Conservation (phyloP, 2,113 vertebrate genomes). For the Pollachius pollachius region DNA sequence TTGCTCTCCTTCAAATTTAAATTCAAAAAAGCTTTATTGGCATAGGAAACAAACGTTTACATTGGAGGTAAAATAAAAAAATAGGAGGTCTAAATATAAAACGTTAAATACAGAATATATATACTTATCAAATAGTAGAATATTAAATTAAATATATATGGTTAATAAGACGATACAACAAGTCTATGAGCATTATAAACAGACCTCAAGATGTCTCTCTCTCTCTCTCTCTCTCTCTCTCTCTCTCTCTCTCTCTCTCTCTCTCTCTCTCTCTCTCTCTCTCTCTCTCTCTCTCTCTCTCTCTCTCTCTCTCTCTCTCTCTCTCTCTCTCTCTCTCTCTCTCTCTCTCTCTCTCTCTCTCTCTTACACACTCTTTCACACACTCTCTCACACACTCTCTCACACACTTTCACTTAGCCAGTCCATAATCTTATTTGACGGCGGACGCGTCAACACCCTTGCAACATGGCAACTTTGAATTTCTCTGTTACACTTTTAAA, state of each 20-base stretch:
- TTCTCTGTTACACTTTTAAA: slow-evolving; percentile 35
- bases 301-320: not conserved
- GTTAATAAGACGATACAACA: no score
- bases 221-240: no score
- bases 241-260: no score
- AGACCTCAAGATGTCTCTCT: no score
- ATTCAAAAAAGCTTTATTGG: not conserved
- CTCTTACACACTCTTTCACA: not conserved
- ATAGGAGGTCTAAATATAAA: not conserved
- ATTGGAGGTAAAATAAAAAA: not conserved
- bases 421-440: no score
- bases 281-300: no score
- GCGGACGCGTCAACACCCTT: no score
- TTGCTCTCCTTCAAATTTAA: not conserved
- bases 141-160: no score
- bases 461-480: slow-evolving; percentile 38
- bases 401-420: not conserved
- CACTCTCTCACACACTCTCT: not conserved
- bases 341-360: not conserved
- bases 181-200: no score
- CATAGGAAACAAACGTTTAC: not conserved
- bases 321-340: not conserved
- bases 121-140: not conserved
- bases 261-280: no score
- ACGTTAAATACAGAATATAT: not conserved